phyloP scores from a whole-genome alignment of 1,140 invertebrate genomes.

The Aphis craccivora region DNA sequence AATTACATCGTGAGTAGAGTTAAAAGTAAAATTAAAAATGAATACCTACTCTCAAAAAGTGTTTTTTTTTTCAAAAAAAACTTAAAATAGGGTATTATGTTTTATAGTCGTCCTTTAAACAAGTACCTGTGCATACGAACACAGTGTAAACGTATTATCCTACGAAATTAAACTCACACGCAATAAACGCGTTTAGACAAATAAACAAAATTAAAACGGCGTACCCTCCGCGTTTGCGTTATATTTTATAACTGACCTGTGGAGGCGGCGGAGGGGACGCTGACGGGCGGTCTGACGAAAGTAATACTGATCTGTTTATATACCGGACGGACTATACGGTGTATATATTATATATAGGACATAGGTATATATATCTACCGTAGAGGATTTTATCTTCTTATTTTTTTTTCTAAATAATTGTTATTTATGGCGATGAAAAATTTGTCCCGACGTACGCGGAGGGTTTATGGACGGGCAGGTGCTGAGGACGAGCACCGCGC shows the following conservation, averaged over 20 bases:
- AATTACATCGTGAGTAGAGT: too few relatives aligned
- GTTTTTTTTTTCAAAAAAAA: neutral
- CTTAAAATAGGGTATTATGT: neutral
- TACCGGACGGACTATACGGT: neutral
- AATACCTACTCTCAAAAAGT: too few relatives aligned
- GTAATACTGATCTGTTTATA: conserved; percentile 49
- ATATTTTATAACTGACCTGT: neutral
- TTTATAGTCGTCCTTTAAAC: too few relatives aligned
- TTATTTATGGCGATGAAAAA: conserved; percentile 44
- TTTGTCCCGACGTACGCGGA: conserved; percentile 1
- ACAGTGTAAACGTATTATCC: too few relatives aligned
- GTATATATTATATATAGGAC: neutral
- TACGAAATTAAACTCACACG: neutral
- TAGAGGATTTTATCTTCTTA: neutral
- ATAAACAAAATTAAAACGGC: neutral
- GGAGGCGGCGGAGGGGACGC: neutral
- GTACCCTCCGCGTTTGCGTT: neutral
- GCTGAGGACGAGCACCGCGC: too few relatives aligned
- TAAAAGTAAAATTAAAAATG: too few relatives aligned
- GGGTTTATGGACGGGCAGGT: neutral
- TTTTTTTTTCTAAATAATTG: conserved; percentile 45
- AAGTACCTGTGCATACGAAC: too few relatives aligned
- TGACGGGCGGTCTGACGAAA: neutral
- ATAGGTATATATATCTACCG: neutral
- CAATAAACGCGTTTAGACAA: neutral